These are phyloP conservation scores for Entelurus aequoreus DNA, from an alignment of 2,113 vertebrate genomes.

Conservation along the genomic window DNA sequence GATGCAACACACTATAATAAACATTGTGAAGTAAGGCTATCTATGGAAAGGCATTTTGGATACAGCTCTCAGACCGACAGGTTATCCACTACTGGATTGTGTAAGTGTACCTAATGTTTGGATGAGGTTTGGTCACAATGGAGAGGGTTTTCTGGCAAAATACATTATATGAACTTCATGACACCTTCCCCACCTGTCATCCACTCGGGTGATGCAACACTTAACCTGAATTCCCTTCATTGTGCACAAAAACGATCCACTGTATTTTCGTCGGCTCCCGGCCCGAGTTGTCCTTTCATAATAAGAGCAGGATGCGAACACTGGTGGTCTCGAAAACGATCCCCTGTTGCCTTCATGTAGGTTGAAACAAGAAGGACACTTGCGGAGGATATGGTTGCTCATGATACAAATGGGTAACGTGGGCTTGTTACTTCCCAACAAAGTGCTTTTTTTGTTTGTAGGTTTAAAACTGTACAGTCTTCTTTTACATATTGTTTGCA, in stretches of 20 bases:
- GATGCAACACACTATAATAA: too few relatives aligned
- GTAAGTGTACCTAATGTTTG: background rate
- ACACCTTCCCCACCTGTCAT: too few relatives aligned
- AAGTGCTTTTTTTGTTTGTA: constrained; percentile 59
- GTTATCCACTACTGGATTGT: background rate
- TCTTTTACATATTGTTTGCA: constrained; percentile 40
- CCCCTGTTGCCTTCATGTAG: constrained; percentile 15
- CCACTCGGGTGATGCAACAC: background rate
- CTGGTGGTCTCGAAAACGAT: background rate
- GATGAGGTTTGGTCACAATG: background rate
- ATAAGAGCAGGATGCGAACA: background rate
- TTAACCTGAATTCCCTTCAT: background rate
- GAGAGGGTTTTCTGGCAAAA: background rate
- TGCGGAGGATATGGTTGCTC: constrained; percentile 38
- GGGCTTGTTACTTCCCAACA: constrained; percentile 47
- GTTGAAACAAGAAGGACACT: constrained; percentile 56
- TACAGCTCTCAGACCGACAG: too few relatives aligned
- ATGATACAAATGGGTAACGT: constrained; percentile 35
- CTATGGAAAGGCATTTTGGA: too few relatives aligned
- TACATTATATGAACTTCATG: background rate
- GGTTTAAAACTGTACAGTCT: constrained; percentile 50
- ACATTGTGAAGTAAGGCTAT: too few relatives aligned
- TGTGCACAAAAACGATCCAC: background rate
- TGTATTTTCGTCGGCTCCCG: too few relatives aligned
- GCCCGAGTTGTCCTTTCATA: background rate